Evolutionary conservation across 1,140 invertebrate genomes (phyloP), one percentile per base, ranked within the genome.

Genomic region (Eulimnadia texana): DNA sequence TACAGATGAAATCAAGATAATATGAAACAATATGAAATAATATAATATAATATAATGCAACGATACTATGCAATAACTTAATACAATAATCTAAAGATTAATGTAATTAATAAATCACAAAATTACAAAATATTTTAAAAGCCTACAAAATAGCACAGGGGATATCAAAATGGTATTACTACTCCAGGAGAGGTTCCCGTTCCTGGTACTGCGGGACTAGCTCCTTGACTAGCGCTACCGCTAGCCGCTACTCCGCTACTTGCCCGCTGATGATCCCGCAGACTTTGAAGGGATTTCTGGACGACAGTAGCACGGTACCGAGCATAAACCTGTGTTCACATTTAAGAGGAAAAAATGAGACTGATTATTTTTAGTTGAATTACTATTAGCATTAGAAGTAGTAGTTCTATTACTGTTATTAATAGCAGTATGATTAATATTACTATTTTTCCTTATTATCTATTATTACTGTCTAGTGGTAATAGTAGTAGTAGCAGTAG

Each of bases 231-330:
- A 56, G 33, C 63, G 52, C 69, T 70, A 58, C 66, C 69, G 29
- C 72, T 53, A 70, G 72, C 75, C 3, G 69, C 66, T 65, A 84
- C 83, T 16, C 33, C 33, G 33, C 33, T 42, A 16, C 16, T 42
- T 16, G 33, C 33, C 33, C 33, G 33, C 65, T 90, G 82, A 73
- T 93, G 86, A 72, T 91, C 87, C 69, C 85, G 84, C 3, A 89
- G 74, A 66, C 84, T 77, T 64, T 84, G 82, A 42, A 94, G 73
- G 3, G 89, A 89, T 63, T 82, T 79, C 22, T 84, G 75, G 2
- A 95, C 80, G 55, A 88, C 82, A 20, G 79, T 79, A 1, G 86
- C 86, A 22, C 92, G 76, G 2, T 89, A 81, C 28, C 80, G 50
- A 20, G 60, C 60, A 20, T 61, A 61, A 28, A 61, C 50, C 55